These are phyloP conservation scores for Procambarus virginalis DNA, from an alignment of 1,140 invertebrate species.

Conservation along the genomic window DNA sequence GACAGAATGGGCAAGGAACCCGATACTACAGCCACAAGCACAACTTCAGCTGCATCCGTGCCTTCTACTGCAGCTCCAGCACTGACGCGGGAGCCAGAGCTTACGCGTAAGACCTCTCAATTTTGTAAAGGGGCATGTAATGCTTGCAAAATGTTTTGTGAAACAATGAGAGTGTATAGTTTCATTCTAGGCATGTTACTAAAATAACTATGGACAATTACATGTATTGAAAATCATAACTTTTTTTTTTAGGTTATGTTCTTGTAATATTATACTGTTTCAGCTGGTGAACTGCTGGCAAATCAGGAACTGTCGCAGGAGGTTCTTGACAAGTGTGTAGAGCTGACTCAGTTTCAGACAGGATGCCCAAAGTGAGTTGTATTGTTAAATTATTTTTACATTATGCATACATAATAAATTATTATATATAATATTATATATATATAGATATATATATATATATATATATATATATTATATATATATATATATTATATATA, in stretches of 20 bases:
- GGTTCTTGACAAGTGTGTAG: slow-evolving; percentile 60
- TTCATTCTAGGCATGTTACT: no score
- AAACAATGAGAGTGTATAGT: no score
- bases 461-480: no score
- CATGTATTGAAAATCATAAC: no score
- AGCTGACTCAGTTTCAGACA: slow-evolving; percentile 63
- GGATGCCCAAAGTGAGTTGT: slow-evolving; percentile 64
- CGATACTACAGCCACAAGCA: slow-evolving; percentile 28
- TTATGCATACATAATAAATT: no score
- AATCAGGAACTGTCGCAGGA: slow-evolving; percentile 55
- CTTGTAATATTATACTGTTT: not conserved
- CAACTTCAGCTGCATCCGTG: slow-evolving; percentile 47
- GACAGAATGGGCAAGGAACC: slow-evolving; percentile 43
- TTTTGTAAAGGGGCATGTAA: not conserved
- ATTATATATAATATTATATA: no score
- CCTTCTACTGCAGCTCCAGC: slow-evolving; percentile 58
- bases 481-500: no score
- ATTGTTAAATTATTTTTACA: not conserved
- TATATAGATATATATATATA: no score
- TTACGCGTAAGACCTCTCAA: slow-evolving; percentile 62
- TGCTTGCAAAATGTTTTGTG: no score
- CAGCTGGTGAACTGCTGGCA: slow-evolving; percentile 61
- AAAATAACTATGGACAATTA: no score
- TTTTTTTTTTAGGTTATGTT: no score
- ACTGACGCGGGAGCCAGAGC: slow-evolving; percentile 51